phyloP scores from a whole-genome alignment of 2,113 vertebrate genomes.

The Nymphicus hollandicus region DNA sequence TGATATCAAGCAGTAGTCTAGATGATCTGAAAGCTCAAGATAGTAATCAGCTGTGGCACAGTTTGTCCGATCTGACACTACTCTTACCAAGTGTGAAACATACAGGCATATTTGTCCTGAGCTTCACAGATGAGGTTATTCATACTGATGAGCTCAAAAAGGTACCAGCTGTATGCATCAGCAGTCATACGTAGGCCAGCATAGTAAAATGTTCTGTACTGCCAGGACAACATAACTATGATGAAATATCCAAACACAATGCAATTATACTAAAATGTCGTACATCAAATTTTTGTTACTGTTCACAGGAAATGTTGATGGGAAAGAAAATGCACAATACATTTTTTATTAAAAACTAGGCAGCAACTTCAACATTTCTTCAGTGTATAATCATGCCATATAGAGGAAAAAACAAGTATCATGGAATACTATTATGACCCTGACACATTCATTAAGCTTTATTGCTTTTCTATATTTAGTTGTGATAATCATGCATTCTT shows the following conservation, averaged over 20 bases:
- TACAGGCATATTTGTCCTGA: background rate
- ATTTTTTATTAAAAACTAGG: background rate
- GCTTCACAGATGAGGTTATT: background rate
- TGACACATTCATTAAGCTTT: background rate
- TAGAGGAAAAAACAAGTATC: background rate
- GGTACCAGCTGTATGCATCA: background rate
- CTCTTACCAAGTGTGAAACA: background rate
- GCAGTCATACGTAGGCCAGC: background rate
- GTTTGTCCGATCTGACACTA: background rate
- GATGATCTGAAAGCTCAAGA: background rate
- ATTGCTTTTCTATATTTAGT: background rate
- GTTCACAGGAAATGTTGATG: background rate
- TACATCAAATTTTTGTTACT: background rate
- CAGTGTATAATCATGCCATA: background rate
- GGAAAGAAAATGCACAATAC: background rate
- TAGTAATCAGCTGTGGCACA: background rate
- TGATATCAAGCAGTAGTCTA: background rate
- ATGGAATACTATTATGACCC: background rate
- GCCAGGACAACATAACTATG: background rate
- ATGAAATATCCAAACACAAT: background rate
- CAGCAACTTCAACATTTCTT: background rate
- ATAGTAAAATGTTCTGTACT: background rate
- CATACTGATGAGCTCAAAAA: background rate
- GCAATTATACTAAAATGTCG: background rate
- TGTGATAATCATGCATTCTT: background rate